A percentile compares a stretch with the other conserved stretches of the same genome.
phyloP scores from a whole-genome alignment of 1,140 invertebrate species.

The Harpegnathos saltator region DNA sequence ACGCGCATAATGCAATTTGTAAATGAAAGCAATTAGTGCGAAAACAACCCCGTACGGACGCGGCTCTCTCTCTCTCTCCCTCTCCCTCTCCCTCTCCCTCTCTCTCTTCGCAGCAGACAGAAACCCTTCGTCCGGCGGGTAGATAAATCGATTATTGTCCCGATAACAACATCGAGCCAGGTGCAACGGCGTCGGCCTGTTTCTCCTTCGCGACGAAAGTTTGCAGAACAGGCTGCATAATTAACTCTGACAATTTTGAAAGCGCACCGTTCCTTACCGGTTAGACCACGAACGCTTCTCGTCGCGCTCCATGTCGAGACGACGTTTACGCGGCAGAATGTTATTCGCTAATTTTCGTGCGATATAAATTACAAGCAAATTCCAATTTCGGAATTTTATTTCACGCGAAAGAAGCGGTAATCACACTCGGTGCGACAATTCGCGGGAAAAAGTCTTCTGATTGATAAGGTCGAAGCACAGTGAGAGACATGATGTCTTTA shows the following conservation, averaged over 20 bases:
- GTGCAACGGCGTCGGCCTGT: neutral
- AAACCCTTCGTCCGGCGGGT: conserved; percentile 19
- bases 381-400: neutral
- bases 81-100: no score
- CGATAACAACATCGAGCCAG: conserved; percentile 41
- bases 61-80: no score
- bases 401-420: no score
- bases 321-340: neutral
- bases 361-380: neutral
- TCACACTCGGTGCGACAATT: no score
- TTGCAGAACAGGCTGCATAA: conserved; percentile 34
- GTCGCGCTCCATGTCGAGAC: neutral
- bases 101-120: conserved; percentile 39
- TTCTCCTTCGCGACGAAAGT: conserved; percentile 18
- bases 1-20: conserved; percentile 54
- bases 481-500: conserved; percentile 24
- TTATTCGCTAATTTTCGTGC: no score
- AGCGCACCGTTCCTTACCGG: neutral
- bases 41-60: conserved; percentile 62
- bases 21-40: conserved; percentile 70
- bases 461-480: neutral
- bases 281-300: neutral
- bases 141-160: conserved; percentile 64
- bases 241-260: conserved; percentile 48
- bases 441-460: conserved; percentile 5